Percentiles rank a stretch among this genome's conserved stretches.
These are phyloP conservation scores for Tenualosa ilisha DNA, from an alignment of 2,797 vertebrate species.

Conservation along the genomic window DNA sequence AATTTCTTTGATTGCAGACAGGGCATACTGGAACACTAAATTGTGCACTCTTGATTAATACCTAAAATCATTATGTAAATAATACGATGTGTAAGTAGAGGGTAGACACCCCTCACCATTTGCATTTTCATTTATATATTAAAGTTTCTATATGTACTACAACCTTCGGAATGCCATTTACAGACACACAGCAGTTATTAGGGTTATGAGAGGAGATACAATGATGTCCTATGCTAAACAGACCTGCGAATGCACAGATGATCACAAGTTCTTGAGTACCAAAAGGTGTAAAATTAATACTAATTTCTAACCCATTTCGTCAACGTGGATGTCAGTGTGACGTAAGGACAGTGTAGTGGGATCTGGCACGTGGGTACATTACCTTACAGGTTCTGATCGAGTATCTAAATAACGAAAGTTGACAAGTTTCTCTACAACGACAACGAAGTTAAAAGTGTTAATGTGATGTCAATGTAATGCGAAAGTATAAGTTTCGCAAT, in stretches of 20 bases:
- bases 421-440: neutral
- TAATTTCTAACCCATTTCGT: neutral
- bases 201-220: neutral
- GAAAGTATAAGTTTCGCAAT: neutral
- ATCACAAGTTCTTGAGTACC: neutral
- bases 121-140: too few species aligned
- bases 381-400: neutral
- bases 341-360: neutral
- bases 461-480: neutral
- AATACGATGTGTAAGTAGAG: too few species aligned
- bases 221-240: neutral
- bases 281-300: neutral
- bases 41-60: neutral
- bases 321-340: neutral
- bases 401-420: neutral
- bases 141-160: too few species aligned
- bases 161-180: neutral
- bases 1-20: neutral
- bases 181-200: neutral
- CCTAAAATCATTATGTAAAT: neutral
- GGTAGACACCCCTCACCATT: too few species aligned
- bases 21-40: neutral
- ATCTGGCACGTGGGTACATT: constrained; percentile 9
- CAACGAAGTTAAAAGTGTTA: neutral
- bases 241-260: neutral